phyloP scores from a whole-genome alignment of 2,113 vertebrate species.

The Stigmatopora argus region DNA sequence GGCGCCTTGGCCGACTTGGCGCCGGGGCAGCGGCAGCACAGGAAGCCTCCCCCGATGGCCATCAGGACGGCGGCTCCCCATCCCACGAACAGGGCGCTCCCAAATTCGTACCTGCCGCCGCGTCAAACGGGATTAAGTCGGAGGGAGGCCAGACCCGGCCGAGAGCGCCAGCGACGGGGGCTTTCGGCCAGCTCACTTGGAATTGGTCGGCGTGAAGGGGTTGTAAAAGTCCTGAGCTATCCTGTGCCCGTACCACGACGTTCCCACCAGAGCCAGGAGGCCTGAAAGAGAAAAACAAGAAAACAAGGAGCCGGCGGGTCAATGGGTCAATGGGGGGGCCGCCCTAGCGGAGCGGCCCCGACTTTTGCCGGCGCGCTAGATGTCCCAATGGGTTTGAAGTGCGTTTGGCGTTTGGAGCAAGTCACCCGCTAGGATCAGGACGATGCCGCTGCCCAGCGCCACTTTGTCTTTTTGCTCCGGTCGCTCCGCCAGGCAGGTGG shows the following conservation, averaged over 20 bases:
- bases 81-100: conserved; percentile 86
- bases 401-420: background rate
- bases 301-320: background rate
- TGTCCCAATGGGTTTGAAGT: too few relatives aligned
- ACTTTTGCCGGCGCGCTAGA: too few relatives aligned
- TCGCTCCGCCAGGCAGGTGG: conserved; percentile 80
- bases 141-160: background rate
- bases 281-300: conserved; percentile 62
- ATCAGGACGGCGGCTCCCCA: conserved; percentile 82
- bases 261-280: conserved; percentile 78
- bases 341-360: too few relatives aligned
- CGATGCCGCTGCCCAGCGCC: conserved; percentile 77
- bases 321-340: too few relatives aligned
- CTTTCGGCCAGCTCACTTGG: conserved; percentile 69
- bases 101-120: conserved; percentile 84
- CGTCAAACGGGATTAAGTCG: background rate
- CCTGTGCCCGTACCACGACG: conserved; percentile 83
- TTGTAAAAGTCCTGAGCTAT: conserved; percentile 83
- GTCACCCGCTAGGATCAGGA: conserved; percentile 82
- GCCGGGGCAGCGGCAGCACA: conserved; percentile 80
- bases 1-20: conserved; percentile 67
- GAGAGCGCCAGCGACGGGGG: background rate
- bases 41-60: conserved; percentile 82
- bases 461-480: conserved; percentile 81
- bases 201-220: conserved; percentile 82